These are phyloP conservation scores for Lepidocolaptes lacrymiger DNA, from an alignment of 2,797 vertebrate species.

Conservation along the genomic window DNA sequence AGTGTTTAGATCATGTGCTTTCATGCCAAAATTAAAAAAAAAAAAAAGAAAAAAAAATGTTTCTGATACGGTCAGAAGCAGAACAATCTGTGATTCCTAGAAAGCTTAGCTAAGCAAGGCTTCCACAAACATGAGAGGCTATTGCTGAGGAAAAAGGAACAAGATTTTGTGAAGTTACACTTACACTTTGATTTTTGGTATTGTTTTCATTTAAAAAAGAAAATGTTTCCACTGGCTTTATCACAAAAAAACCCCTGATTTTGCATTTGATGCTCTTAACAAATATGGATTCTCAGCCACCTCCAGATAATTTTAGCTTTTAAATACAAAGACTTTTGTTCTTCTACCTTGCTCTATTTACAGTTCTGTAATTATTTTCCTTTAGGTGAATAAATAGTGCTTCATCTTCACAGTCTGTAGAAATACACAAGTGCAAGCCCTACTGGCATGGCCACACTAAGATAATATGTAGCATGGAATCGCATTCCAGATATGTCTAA, in stretches of 20 bases:
- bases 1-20: background rate
- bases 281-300: background rate
- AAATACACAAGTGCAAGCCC: background rate
- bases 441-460: background rate
- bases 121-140: background rate
- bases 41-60: background rate
- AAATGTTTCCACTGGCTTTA: background rate
- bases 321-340: background rate
- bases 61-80: background rate
- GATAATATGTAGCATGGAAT: background rate
- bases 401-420: background rate
- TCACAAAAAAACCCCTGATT: background rate
- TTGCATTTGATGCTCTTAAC: background rate
- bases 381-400: background rate
- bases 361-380: background rate
- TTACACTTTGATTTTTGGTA: background rate
- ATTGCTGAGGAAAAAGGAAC: background rate
- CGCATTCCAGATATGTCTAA: background rate
- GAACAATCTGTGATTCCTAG: slow-evolving; percentile 5
- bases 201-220: background rate
- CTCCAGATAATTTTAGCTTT: background rate
- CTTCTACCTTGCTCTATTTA: background rate
- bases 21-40: background rate
- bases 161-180: background rate
- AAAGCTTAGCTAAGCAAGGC: background rate